A percentile compares a stretch with the other conserved stretches of the same genome.
Conservation (phyloP, 2,888 invertebrate species). For the Cryptops parisi region DNA sequence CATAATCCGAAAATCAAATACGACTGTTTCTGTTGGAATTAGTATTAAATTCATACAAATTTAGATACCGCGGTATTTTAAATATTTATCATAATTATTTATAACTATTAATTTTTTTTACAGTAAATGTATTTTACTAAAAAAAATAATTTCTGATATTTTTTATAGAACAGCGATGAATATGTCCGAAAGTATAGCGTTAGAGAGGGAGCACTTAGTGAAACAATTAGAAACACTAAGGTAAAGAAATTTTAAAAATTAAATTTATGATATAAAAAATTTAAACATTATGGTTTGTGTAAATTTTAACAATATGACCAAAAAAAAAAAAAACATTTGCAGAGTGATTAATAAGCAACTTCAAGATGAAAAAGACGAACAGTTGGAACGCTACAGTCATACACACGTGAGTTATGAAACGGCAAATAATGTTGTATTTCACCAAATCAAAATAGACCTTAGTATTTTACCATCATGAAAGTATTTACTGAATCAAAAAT, state of each 20-base stretch:
- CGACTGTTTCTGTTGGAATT: too few species aligned
- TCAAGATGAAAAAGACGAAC: slow-evolving; percentile 34
- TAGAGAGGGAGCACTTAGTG: slow-evolving; percentile 34
- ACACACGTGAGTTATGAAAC: slow-evolving; percentile 7
- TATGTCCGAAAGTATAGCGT: slow-evolving; percentile 34
- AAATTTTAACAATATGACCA: not conserved
- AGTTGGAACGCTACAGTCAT: slow-evolving; percentile 3
- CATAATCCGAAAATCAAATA: too few species aligned
- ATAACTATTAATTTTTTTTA: too few species aligned
- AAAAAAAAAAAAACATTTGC: slow-evolving; percentile 1
- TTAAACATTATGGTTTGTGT: not conserved
- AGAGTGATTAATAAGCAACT: slow-evolving; percentile 33
- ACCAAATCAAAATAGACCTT: too few species aligned
- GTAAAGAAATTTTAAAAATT: slow-evolving; percentile 22
- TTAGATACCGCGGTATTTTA: too few species aligned
- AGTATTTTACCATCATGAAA: too few species aligned
- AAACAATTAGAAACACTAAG: slow-evolving; percentile 34
- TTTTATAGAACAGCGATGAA: slow-evolving; percentile 31
- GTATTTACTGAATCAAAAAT: too few species aligned
- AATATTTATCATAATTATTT: too few species aligned
- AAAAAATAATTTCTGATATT: too few species aligned
- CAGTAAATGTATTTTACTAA: too few species aligned
- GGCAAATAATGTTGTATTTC: too few species aligned
- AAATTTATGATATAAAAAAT: not conserved
- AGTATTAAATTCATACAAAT: too few species aligned